These are phyloP conservation scores for Zootoca vivipara DNA, from an alignment of 2,113 vertebrate species.

Conservation along the genomic window DNA sequence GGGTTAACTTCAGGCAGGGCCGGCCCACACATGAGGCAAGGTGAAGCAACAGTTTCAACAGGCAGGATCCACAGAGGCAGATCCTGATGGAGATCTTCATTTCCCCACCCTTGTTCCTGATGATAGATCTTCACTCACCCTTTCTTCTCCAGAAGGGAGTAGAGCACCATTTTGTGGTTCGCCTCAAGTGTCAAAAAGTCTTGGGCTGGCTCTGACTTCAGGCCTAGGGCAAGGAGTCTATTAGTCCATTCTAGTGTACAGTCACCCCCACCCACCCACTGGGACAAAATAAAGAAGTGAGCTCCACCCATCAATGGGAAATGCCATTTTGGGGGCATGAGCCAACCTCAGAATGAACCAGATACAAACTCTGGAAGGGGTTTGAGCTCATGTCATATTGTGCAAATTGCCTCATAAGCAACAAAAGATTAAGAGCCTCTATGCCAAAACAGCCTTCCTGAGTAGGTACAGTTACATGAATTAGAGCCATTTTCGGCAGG, in stretches of 20 bases:
- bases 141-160: no score
- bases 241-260: neutral
- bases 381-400: neutral
- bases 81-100: no score
- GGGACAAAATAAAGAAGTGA: neutral
- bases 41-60: no score
- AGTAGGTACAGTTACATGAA: slow-evolving; percentile 10
- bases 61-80: no score
- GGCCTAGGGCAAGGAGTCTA: neutral
- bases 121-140: no score
- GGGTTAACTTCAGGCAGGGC: no score
- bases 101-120: no score
- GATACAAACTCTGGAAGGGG: no score
- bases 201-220: neutral
- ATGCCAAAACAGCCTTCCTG: neutral
- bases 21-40: no score
- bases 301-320: neutral
- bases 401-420: neutral
- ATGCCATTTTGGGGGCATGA: neutral
- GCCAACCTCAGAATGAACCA: neutral
- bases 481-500: slow-evolving; percentile 24
- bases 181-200: no score
- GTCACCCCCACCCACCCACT: neutral
- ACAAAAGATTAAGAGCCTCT: neutral
- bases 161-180: no score